Percentiles rank a stretch among this genome's conserved stretches.
Conservation (phyloP, 2,113 vertebrate species). For the Peucedramus taeniatus region DNA sequence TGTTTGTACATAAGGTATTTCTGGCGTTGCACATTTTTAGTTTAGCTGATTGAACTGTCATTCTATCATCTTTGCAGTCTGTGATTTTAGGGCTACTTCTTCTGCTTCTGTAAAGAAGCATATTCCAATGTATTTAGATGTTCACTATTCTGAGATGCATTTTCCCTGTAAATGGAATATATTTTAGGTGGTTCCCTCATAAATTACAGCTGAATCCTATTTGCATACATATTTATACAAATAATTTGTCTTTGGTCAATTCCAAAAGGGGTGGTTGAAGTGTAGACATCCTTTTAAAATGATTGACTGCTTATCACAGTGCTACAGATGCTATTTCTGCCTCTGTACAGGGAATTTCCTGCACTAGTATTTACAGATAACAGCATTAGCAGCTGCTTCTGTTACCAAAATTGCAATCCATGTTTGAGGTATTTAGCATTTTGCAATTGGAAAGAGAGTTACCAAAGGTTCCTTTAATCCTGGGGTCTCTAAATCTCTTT, state of each 20-base stretch:
- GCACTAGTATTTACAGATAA: slow-evolving; percentile 24
- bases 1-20: not conserved
- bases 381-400: slow-evolving; percentile 30
- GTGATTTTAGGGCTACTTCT: not conserved
- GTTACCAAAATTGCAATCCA: slow-evolving; percentile 8
- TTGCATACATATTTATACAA: slow-evolving; percentile 26
- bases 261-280: slow-evolving; percentile 9
- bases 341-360: slow-evolving; percentile 44
- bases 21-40: not conserved
- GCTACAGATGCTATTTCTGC: slow-evolving; percentile 52
- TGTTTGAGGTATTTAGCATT: slow-evolving; percentile 24
- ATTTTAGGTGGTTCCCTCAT: not conserved
- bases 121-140: not conserved
- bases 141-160: not conserved
- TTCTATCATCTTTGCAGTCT: not conserved
- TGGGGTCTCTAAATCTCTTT: not conserved
- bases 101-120: not conserved
- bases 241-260: not conserved
- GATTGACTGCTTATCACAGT: slow-evolving; percentile 25
- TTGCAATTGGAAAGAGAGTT: slow-evolving; percentile 1
- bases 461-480: not conserved
- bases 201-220: slow-evolving; percentile 19
- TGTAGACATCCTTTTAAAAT: slow-evolving; percentile 23
- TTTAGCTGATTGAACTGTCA: not conserved
- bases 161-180: not conserved